Evolutionary conservation across 2,113 vertebrate genomes (phyloP), one percentile per base, ranked within the genome.

Genomic region (Rousettus leschenaultii): DNA sequence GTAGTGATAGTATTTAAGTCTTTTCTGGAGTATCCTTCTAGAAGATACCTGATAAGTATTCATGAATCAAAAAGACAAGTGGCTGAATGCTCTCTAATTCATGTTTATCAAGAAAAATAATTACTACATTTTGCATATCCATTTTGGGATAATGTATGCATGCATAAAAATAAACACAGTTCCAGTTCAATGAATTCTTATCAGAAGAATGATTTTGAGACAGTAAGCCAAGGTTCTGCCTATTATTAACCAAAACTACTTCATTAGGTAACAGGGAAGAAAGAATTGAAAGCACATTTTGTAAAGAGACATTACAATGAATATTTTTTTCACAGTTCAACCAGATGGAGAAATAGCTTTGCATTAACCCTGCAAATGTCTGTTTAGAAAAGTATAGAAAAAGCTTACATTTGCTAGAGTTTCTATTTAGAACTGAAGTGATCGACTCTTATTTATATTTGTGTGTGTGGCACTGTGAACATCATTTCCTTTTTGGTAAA

Each of bases 51-150:
- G 94, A 53, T 89, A 91, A 96, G 83, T 95, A 86, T 91, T 89
- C 86, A 95, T 94, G 79, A 92, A 93, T 97, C 95, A 96, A 75
- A 95, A 94, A 96, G 85, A 96, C 57, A 95, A 95, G 70, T 89
- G 43, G 84, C 79, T 97, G 95, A 92, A 93, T 93, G 40, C 68
- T 86, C 53, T 89, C 57, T 91, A 94, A 77, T 94, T 97, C 79
- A 88, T 95, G 94, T 94, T 96, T 93, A 97, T 97, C 48, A 86
- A 85, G 95, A 96, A 96, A 74, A 96, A 93, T 98, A 97, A 97
- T 97, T 92, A 95, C 75, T 95, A 85, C 21, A 91, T 66, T 95
- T 71, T 95, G 93, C 88, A 95, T 96, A 91, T 15, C 19, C 5
- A 22, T 92, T 97, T 97, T 97, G 93, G 92, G 95, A 86, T 95